These are phyloP conservation scores for Urocitellus parryii DNA, from an alignment of 2,113 vertebrate genomes.

Conservation along the genomic window DNA sequence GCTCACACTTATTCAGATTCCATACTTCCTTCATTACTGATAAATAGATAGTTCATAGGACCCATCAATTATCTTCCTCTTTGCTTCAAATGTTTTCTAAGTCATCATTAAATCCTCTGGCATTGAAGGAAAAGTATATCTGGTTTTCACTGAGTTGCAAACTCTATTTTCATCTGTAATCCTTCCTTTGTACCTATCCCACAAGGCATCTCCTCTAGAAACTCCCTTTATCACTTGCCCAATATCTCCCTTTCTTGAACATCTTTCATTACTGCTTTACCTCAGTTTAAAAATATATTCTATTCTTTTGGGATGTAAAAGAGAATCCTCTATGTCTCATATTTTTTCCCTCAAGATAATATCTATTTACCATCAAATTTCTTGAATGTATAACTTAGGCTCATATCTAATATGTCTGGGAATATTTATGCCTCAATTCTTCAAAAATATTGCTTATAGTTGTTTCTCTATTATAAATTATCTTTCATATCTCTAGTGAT, in stretches of 20 bases:
- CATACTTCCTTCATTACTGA: not conserved
- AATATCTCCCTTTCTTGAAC: not conserved
- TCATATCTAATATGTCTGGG: not conserved
- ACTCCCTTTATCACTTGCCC: not conserved
- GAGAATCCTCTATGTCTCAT: not conserved
- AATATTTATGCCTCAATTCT: not conserved
- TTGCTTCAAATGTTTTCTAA: not conserved
- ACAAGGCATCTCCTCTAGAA: accelerated
- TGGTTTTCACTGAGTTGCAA: not conserved
- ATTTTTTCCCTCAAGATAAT: not conserved
- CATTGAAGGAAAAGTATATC: not conserved
- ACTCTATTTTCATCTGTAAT: not conserved
- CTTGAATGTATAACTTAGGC: not conserved
- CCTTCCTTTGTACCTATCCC: not conserved
- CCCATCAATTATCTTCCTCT: not conserved
- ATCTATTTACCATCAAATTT: not conserved
- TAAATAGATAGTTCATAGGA: not conserved
- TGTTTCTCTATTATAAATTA: not conserved
- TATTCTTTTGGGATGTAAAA: not conserved
- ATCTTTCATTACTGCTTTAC: not conserved
- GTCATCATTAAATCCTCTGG: not conserved
- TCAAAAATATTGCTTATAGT: not conserved
- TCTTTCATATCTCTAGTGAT: not conserved
- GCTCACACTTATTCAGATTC: not conserved
- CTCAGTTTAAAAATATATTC: not conserved